A percentile compares a stretch with the other conserved stretches of the same genome.
phyloP scores from a whole-genome alignment of 2,797 vertebrate species.

The Dendrocincla tyrannina region DNA sequence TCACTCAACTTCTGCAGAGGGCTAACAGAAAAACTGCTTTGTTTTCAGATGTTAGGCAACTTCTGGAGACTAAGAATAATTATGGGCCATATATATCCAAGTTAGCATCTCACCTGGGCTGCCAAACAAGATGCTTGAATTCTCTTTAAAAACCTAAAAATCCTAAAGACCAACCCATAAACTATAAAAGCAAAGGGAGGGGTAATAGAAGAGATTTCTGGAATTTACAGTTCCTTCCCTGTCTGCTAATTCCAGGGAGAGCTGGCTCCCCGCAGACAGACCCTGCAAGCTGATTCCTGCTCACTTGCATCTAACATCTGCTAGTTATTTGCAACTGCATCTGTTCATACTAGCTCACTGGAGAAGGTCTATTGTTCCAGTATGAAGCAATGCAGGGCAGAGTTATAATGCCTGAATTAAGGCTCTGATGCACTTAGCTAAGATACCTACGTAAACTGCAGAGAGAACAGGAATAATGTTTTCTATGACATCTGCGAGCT shows the following conservation, averaged over 20 bases:
- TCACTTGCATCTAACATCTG: neutral
- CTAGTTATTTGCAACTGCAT: neutral
- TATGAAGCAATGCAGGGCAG: neutral
- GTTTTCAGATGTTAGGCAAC: neutral
- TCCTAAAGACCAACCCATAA: neutral
- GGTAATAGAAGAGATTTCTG: neutral
- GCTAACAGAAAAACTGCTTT: neutral
- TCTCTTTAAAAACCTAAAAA: neutral
- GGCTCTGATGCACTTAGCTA: neutral
- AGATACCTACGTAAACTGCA: neutral
- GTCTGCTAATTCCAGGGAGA: neutral
- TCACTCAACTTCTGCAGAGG: neutral
- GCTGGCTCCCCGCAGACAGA: neutral
- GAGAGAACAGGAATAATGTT: neutral
- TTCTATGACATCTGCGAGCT: neutral
- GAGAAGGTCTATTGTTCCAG: neutral
- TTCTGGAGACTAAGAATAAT: neutral
- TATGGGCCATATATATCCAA: neutral
- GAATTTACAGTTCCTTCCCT: neutral
- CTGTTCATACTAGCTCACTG: neutral
- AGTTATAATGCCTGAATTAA: neutral
- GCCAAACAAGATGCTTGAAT: neutral
- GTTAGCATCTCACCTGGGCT: neutral
- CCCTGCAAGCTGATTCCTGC: neutral
- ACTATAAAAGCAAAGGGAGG: rapidly evolving